Conservation (phyloP, 2,888 invertebrate genomes). For the Trisateles emortualis region DNA sequence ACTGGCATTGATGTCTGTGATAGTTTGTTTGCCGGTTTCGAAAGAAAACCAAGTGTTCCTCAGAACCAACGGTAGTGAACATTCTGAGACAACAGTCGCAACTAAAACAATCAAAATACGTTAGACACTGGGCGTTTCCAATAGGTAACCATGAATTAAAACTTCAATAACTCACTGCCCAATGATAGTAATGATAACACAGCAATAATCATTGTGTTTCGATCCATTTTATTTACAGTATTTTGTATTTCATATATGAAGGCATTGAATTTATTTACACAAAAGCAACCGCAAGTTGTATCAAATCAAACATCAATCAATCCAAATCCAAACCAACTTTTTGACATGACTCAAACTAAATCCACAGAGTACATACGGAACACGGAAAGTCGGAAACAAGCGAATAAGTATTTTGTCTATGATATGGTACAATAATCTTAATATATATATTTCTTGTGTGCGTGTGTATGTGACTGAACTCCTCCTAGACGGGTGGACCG, state of each 20-base stretch:
- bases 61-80: constrained; percentile 92
- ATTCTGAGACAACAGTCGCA: constrained; percentile 75
- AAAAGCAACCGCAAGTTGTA: background rate
- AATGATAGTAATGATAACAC: constrained; percentile 48
- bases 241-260: constrained; percentile 24
- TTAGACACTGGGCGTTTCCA: constrained; percentile 71
- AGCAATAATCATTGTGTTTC: constrained; percentile 34
- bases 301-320: background rate
- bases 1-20: constrained; percentile 93
- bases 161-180: constrained; percentile 50
- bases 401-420: too few relatives aligned
- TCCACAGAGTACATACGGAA: too few relatives aligned
- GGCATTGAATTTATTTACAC: constrained; percentile 34
- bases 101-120: constrained; percentile 62
- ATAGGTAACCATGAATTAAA: constrained; percentile 29
- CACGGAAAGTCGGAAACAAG: too few relatives aligned
- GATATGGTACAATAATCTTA: too few relatives aligned
- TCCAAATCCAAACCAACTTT: constrained; percentile 7
- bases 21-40: constrained; percentile 94
- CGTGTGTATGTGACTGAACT: too few relatives aligned
- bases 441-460: too few relatives aligned
- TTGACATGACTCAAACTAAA: background rate
- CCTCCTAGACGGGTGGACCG: too few relatives aligned
- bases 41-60: constrained; percentile 97
- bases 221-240: constrained; percentile 49